A percentile compares a stretch with the other conserved stretches of the same genome.
Evolutionary conservation across 2,888 invertebrate species (phyloP).

Genomic region (Aphodius sticticus): DNA sequence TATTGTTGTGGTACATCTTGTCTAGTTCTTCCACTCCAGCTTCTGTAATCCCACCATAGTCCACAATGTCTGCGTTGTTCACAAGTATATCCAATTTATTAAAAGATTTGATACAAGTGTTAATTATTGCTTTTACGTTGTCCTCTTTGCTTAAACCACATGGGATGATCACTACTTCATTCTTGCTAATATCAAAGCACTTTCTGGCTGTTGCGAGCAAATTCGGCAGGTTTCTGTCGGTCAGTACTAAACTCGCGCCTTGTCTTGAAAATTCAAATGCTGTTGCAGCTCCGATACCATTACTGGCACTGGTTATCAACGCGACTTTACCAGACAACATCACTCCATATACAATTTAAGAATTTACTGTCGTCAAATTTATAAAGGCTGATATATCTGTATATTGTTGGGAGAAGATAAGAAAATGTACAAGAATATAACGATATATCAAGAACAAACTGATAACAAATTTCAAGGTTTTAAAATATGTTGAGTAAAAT

Average conservation of each 20-base stretch:
- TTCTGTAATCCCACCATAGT: constrained; percentile 6
- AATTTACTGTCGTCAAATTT: not conserved
- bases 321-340: constrained; percentile 70
- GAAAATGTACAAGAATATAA: no score
- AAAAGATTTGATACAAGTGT: constrained; percentile 15
- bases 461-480: not conserved
- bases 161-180: constrained; percentile 5
- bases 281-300: constrained; percentile 85
- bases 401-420: no score
- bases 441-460: not conserved
- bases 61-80: constrained; percentile 5
- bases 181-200: constrained; percentile 57
- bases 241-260: constrained; percentile 78
- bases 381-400: not conserved
- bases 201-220: constrained; percentile 68
- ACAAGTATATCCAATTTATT: constrained; percentile 13
- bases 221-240: constrained; percentile 75
- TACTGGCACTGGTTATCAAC: constrained; percentile 82
- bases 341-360: not conserved
- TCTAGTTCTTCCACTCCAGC: constrained; percentile 9
- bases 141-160: constrained; percentile 12
- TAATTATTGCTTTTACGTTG: constrained; percentile 21
- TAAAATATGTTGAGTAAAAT: not conserved
- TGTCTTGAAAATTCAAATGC: constrained; percentile 78
- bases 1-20: constrained; percentile 18